Evolutionary conservation across 2,113 vertebrate genomes (phyloP).

Genomic region (Falco punctatus): DNA sequence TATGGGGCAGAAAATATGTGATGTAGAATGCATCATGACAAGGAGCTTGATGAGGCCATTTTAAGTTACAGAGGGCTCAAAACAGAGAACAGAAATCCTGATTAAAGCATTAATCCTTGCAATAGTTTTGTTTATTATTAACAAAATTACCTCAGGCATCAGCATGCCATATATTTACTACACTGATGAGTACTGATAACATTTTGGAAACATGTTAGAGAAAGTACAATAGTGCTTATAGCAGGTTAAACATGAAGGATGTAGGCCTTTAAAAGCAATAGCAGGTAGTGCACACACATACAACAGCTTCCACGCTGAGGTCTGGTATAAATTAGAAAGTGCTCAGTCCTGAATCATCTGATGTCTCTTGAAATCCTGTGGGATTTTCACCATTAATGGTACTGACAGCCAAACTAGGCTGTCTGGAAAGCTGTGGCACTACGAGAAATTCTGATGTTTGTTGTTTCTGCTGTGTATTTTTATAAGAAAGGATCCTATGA

Average conservation of each 20-base stretch:
- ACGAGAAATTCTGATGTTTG: neutral
- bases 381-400: neutral
- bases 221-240: neutral
- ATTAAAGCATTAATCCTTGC: slow-evolving; percentile 10
- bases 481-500: neutral
- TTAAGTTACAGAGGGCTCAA: neutral
- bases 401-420: neutral
- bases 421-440: neutral
- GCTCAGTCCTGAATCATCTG: neutral
- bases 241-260: neutral
- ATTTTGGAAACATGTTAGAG: neutral
- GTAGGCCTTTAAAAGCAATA: neutral
- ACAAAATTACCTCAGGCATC: neutral
- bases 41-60: neutral
- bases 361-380: neutral
- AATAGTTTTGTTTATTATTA: neutral
- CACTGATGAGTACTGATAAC: neutral
- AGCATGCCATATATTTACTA: neutral
- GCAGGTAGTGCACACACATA: neutral
- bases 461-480: neutral
- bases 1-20: neutral
- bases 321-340: neutral
- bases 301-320: neutral
- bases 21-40: neutral
- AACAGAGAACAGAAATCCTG: slow-evolving; percentile 8